phyloP scores from a whole-genome alignment of 2,113 vertebrate species.

The Morone chrysops region DNA sequence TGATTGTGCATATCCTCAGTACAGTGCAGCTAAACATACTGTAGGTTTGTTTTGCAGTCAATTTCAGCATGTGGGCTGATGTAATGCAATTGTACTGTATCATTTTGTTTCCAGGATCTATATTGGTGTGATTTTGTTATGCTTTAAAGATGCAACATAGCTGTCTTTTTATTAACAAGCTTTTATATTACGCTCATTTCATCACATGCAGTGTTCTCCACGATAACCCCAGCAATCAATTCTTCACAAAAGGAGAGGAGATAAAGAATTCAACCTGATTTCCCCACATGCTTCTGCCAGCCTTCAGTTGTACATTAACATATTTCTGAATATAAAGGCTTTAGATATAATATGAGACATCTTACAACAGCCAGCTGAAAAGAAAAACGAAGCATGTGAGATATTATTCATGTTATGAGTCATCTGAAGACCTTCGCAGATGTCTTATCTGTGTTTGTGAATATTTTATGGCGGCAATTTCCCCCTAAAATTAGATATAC shows the following conservation, averaged over 20 bases:
- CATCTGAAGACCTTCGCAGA: slow-evolving; percentile 9
- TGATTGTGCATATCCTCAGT: slow-evolving; percentile 38
- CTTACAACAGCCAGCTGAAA: neutral
- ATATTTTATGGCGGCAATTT: slow-evolving; percentile 18
- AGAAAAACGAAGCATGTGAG: slow-evolving; percentile 9
- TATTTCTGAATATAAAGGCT: neutral
- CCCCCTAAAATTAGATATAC: slow-evolving; percentile 8
- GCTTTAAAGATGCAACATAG: neutral
- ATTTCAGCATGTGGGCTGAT: slow-evolving; percentile 28
- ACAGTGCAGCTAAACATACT: slow-evolving; percentile 26
- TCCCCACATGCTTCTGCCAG: neutral
- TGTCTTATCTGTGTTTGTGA: slow-evolving; percentile 24
- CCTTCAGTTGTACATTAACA: slow-evolving; percentile 5
- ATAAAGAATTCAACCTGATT: slow-evolving; percentile 45
- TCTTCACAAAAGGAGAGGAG: slow-evolving; percentile 26
- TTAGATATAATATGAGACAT: neutral
- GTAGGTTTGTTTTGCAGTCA: slow-evolving; percentile 6
- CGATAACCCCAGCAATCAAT: slow-evolving; percentile 8
- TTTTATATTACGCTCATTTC: slow-evolving; percentile 22
- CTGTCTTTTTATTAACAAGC: slow-evolving; percentile 31
- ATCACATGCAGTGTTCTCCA: slow-evolving; percentile 1
- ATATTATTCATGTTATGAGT: slow-evolving; percentile 39
- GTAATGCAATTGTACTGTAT: slow-evolving; percentile 8
- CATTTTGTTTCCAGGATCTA: slow-evolving; percentile 4
- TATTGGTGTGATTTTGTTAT: neutral